Evolutionary conservation across 2,888 invertebrate genomes (phyloP).

Genomic region (Liodrosophila aerea): DNA sequence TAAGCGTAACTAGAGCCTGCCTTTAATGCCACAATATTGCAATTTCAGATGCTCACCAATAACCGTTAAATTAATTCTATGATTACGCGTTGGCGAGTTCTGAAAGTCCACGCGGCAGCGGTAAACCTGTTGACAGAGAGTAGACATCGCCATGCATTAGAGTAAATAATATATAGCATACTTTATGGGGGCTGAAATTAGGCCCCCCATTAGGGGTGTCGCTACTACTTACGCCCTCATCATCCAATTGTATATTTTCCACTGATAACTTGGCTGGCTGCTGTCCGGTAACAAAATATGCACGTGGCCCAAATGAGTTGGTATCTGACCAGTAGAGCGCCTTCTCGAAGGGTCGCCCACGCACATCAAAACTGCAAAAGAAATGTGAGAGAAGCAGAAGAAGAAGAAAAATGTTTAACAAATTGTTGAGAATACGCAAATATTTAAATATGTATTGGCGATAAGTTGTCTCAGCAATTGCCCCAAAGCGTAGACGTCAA

Average conservation of each 20-base stretch:
- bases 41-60: conserved; percentile 87
- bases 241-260: conserved; percentile 92
- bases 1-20: conserved; percentile 13
- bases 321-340: conserved; percentile 93
- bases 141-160: conserved; percentile 38
- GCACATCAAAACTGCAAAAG: conserved; percentile 90
- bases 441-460: conserved; percentile 48
- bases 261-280: conserved; percentile 91
- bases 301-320: conserved; percentile 91
- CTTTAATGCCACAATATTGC: conserved; percentile 57
- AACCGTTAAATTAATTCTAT: conserved; percentile 93
- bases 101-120: conserved; percentile 95
- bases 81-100: conserved; percentile 93
- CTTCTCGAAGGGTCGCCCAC: conserved; percentile 91
- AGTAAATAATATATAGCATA: conserved; percentile 8
- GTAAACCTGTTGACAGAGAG: conserved; percentile 84
- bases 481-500: conserved; percentile 38
- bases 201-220: background rate
- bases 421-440: conserved; percentile 18
- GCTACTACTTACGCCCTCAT: conserved; percentile 87
- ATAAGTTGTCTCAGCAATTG: conserved; percentile 60
- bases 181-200: too few relatives aligned
- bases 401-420: conserved; percentile 11
- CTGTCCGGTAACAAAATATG: conserved; percentile 91
- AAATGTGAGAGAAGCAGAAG: conserved; percentile 12